Evolutionary conservation across 1,140 invertebrate genomes (phyloP), one percentile per base, ranked within the genome.

Genomic region (Drosophila ambigua): DNA sequence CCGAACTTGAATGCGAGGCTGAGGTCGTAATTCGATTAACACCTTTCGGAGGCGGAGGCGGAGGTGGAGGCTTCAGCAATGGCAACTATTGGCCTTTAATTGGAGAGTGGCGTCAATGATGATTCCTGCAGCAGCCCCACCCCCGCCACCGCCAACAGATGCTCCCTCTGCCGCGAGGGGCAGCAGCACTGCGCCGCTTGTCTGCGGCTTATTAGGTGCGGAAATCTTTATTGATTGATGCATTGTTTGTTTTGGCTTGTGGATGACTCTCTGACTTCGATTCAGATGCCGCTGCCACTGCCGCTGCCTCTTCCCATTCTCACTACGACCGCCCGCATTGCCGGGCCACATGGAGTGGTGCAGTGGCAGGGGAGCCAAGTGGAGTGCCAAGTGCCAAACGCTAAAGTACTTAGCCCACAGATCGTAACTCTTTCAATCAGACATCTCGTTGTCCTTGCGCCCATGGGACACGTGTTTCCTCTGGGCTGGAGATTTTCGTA

Each of bases 151-250:
- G 8, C 45, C 39, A 15, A 43, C 9, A 28, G 15, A 43, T 35
- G n/a, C 28, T 9, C 15, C 20, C 13, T 13, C 3, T 9, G 11
- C 43, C 5, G 43, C 16, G 8, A 31, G 28, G 28, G 28, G 28
- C 28, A 31, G 28, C 28, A 31, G 28, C 31, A 2, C 31, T 2
- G 31, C 31, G 35, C 11, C 46, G 55, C 77, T 69, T 71, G 76
- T 76, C 72, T 65, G 74, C 66, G 78, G 83, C 83, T 87, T 89
- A 88, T 88, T 88, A 88, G 83, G 83, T 88, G 83, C 79, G 83
- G 83, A 88, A 88, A 88, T 88, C 83, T 88, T 88, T 88, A 88
- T 88, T 89, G 83, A 88, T 88, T 79, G 79, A 83, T 88, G 76
- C 84, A 73, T 83, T 87, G 83, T 87, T 87, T 87, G 83, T 79